Conservation (phyloP, 2,113 vertebrate species). For the Picathartes gymnocephalus region DNA sequence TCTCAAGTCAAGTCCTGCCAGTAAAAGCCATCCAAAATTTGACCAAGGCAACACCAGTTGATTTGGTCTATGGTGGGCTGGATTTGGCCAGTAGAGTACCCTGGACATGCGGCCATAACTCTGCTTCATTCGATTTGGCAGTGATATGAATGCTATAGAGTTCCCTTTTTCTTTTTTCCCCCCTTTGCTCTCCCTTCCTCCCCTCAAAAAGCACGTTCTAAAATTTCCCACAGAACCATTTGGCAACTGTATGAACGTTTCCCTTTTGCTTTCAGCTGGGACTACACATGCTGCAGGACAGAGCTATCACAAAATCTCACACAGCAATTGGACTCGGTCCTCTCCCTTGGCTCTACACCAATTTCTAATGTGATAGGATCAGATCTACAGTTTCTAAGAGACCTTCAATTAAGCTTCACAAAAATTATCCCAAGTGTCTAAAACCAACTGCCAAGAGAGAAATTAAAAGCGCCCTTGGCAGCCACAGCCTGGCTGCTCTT, state of each 20-base stretch:
- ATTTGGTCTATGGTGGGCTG: background rate
- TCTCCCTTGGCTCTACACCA: slow-evolving; percentile 41
- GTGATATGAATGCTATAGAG: background rate
- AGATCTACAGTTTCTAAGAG: slow-evolving; percentile 40
- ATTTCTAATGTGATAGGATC: slow-evolving; percentile 24
- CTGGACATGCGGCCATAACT: background rate
- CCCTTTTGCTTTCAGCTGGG: slow-evolving; percentile 26
- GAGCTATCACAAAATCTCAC: slow-evolving; percentile 48
- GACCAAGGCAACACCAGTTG: background rate
- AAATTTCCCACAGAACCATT: slow-evolving; percentile 23
- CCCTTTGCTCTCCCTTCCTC: background rate
- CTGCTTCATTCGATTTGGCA: background rate
- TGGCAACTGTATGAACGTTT: background rate
- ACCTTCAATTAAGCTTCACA: slow-evolving; percentile 56
- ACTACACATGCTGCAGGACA: background rate
- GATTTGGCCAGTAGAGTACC: background rate
- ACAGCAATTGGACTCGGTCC: background rate
- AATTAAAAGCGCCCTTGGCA: slow-evolving; percentile 53
- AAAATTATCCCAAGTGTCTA: slow-evolving; percentile 55
- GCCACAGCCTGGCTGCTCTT: slow-evolving; percentile 3
- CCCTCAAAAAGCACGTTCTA: background rate
- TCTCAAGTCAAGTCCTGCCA: background rate
- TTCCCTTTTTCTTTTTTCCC: background rate
- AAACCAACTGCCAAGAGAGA: slow-evolving; percentile 44
- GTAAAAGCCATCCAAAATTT: background rate